These are phyloP conservation scores for Parelbella ahira DNA, from an alignment of 2,888 invertebrate species.

Conservation along the genomic window DNA sequence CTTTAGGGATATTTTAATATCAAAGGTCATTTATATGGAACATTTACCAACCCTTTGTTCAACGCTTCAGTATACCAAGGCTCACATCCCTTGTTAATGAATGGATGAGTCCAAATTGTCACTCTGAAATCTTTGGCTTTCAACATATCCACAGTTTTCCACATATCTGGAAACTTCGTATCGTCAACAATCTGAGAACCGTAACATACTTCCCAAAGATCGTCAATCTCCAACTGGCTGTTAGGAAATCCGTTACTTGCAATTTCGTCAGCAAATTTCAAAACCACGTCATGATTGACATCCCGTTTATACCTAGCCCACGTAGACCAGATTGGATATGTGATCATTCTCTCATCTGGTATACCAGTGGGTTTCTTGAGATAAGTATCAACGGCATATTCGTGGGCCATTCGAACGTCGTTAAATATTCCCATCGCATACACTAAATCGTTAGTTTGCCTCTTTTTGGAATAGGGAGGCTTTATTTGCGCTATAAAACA, in stretches of 20 bases:
- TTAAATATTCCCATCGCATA: constrained; percentile 83
- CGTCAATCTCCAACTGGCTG: constrained; percentile 83
- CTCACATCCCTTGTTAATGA: constrained; percentile 80
- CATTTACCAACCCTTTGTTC: constrained; percentile 58
- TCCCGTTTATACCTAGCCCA: constrained; percentile 81
- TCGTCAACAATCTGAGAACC: constrained; percentile 78
- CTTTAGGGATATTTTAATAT: too few species aligned
- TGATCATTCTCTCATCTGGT: constrained; percentile 79
- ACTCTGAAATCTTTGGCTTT: constrained; percentile 75
- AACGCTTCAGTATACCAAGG: constrained; percentile 70
- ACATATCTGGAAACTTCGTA: constrained; percentile 78
- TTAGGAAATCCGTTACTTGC: constrained; percentile 67
- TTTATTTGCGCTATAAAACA: constrained; percentile 74
- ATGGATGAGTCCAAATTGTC: constrained; percentile 84
- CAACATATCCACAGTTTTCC: constrained; percentile 58
- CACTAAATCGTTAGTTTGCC: constrained; percentile 62
- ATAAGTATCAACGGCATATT: constrained; percentile 80
- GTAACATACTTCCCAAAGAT: constrained; percentile 83
- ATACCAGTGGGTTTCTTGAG: constrained; percentile 78
- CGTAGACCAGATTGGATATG: constrained; percentile 84
- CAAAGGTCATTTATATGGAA: neutral
- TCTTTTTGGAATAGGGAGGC: constrained; percentile 67
- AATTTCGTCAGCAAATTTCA: constrained; percentile 76
- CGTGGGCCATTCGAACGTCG: constrained; percentile 80
- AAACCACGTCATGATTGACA: constrained; percentile 72